Conservation (phyloP, 2,888 invertebrate species). For the Calephelis perditalis region DNA sequence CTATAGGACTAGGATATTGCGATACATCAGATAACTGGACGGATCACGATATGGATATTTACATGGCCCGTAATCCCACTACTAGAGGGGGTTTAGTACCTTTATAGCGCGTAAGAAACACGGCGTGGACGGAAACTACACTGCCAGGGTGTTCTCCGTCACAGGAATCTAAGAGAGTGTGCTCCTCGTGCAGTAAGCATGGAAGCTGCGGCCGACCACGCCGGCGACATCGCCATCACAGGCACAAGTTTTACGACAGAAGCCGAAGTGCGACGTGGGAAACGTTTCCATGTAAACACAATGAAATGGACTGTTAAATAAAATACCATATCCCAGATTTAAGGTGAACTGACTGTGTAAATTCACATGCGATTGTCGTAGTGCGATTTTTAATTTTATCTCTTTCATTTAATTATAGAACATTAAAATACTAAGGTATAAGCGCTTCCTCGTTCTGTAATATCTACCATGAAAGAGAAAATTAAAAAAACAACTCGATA, state of each 20-base stretch:
- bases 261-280: constrained; percentile 24
- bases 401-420: too few species aligned
- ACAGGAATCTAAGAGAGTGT: constrained; percentile 37
- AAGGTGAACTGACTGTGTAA: too few species aligned
- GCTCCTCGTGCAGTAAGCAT: constrained; percentile 49
- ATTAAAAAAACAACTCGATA: too few species aligned
- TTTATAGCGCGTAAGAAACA: constrained; percentile 76
- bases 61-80: constrained; percentile 94
- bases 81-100: constrained; percentile 91
- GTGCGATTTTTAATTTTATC: too few species aligned
- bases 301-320: constrained; percentile 10
- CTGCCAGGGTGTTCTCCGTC: constrained; percentile 43
- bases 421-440: too few species aligned
- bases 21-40: constrained; percentile 96
- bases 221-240: constrained; percentile 29
- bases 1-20: constrained; percentile 91
- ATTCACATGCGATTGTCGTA: too few species aligned
- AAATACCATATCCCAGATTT: too few species aligned
- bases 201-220: constrained; percentile 34
- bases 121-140: constrained; percentile 41
- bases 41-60: constrained; percentile 96
- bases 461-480: too few species aligned
- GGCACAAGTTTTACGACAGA: constrained; percentile 25
- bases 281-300: constrained; percentile 22
- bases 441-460: too few species aligned